These are phyloP conservation scores for Clarias pachynema DNA, from an alignment of 2,797 vertebrate species.

Conservation along the genomic window DNA sequence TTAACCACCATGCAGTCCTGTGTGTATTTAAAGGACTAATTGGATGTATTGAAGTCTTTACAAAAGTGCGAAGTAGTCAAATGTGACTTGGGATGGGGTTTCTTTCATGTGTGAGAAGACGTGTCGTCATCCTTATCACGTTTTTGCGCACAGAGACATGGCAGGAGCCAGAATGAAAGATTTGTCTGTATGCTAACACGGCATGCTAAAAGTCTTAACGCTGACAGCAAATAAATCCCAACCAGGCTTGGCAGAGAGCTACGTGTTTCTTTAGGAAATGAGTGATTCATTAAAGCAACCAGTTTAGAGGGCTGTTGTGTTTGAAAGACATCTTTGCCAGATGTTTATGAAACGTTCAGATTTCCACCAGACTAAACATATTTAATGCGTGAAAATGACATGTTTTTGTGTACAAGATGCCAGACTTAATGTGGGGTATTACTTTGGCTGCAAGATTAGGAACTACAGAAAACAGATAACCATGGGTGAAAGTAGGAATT, in stretches of 20 bases:
- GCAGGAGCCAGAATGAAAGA: neutral
- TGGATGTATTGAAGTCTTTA: conserved; percentile 1
- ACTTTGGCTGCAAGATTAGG: neutral
- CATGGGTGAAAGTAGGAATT: too few relatives aligned
- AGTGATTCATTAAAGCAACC: neutral
- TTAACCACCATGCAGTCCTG: neutral
- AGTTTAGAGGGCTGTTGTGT: neutral
- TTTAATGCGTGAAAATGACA: neutral
- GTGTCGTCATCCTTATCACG: neutral
- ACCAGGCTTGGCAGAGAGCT: too few relatives aligned
- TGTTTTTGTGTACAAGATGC: neutral
- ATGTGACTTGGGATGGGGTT: neutral
- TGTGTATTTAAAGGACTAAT: neutral
- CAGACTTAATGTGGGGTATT: neutral
- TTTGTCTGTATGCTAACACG: neutral
- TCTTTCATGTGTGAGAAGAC: neutral
- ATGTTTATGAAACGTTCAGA: neutral
- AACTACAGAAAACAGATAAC: too few relatives aligned
- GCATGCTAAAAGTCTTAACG: neutral
- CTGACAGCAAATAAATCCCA: neutral
- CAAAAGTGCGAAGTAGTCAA: neutral
- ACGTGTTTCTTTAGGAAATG: neutral
- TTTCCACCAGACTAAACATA: neutral
- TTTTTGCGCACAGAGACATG: neutral
- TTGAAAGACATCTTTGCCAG: neutral